These are phyloP conservation scores for Pangasius djambal DNA, from an alignment of 2,797 vertebrate species.

Conservation along the genomic window DNA sequence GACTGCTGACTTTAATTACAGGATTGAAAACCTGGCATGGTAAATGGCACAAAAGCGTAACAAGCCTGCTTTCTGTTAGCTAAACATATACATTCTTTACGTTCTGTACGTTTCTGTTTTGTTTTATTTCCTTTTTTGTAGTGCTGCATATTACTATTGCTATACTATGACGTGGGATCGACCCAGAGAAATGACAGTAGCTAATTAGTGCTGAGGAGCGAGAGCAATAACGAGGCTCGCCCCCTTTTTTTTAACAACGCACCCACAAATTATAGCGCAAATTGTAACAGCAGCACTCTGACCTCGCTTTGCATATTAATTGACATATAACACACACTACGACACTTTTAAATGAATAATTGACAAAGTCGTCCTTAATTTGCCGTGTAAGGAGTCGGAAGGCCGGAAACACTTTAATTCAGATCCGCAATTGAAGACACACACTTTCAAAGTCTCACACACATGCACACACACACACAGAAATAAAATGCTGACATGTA, in stretches of 20 bases:
- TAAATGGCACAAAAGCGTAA: constrained; percentile 43
- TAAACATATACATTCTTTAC: constrained; percentile 40
- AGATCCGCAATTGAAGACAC: constrained; percentile 19
- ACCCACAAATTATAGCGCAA: constrained; percentile 41
- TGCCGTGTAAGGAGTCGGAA: constrained; percentile 46
- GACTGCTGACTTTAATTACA: constrained; percentile 64
- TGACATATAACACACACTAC: constrained; percentile 53
- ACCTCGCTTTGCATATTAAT: constrained; percentile 63
- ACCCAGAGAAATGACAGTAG: constrained; percentile 90
- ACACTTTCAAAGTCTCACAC: neutral
- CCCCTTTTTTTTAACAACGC: constrained; percentile 49
- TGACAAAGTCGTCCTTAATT: constrained; percentile 65
- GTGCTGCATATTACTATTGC: constrained; percentile 59
- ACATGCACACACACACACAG: neutral
- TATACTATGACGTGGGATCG: constrained; percentile 79
- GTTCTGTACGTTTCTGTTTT: constrained; percentile 44
- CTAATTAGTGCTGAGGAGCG: constrained; percentile 56
- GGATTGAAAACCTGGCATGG: constrained; percentile 66
- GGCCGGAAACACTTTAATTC: constrained; percentile 55
- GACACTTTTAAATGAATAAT: constrained; percentile 53
- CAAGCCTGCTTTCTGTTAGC: constrained; percentile 48
- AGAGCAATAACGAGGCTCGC: constrained; percentile 32
- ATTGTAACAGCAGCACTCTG: constrained; percentile 57
- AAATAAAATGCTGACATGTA: neutral
- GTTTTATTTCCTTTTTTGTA: constrained; percentile 53